These are phyloP conservation scores for Mylabris phalerata DNA, from an alignment of 1,140 invertebrate genomes.

Conservation along the genomic window DNA sequence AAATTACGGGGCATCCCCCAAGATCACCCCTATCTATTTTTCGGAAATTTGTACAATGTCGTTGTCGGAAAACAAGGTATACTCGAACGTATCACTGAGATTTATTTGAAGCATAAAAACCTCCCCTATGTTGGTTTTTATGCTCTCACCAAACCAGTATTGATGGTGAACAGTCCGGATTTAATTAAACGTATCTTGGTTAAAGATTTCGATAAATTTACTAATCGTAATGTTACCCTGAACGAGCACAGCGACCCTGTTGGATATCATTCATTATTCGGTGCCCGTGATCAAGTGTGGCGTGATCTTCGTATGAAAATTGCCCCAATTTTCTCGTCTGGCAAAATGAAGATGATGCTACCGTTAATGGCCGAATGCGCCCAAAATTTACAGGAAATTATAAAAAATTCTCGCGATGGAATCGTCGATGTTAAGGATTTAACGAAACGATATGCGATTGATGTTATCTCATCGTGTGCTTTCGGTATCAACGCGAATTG, in stretches of 20 bases:
- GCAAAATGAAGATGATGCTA: constrained; percentile 43
- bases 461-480: constrained; percentile 28
- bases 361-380: constrained; percentile 34
- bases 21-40: background rate
- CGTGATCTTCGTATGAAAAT: constrained; percentile 38
- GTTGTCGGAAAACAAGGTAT: background rate
- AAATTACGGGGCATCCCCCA: background rate
- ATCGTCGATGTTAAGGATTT: constrained; percentile 41
- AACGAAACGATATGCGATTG: constrained; percentile 48
- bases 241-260: constrained; percentile 47
- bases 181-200: constrained; percentile 44
- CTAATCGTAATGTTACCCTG: constrained; percentile 43
- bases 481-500: constrained; percentile 45
- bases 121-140: constrained; percentile 40
- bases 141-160: constrained; percentile 37
- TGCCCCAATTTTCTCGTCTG: constrained; percentile 39
- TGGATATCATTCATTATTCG: constrained; percentile 22
- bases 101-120: constrained; percentile 30
- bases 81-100: constrained; percentile 9
- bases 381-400: constrained; percentile 27
- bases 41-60: constrained; percentile 2
- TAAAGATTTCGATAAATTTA: constrained; percentile 48
- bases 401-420: constrained; percentile 10
- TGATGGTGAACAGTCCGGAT: constrained; percentile 39
- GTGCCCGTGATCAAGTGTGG: constrained; percentile 35